A percentile compares a stretch with the other conserved stretches of the same genome.
Evolutionary conservation across 2,797 vertebrate genomes (phyloP).

Genomic region (Sebastes baramenuke): DNA sequence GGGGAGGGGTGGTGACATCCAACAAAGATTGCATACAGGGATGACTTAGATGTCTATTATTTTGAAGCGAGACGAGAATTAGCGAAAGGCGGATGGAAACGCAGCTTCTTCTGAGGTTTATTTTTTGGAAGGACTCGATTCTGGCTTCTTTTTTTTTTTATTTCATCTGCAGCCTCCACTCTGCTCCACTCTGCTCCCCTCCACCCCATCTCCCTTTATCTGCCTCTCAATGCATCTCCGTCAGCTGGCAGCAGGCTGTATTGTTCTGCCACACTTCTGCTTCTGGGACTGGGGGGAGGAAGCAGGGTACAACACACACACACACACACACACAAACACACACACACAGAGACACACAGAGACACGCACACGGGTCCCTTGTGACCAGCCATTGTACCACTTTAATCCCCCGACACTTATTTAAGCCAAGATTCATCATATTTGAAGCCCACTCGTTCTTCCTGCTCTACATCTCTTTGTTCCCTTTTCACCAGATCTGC

Average conservation of each 20-base stretch:
- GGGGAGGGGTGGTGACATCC: background rate
- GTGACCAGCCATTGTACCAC: constrained; percentile 58
- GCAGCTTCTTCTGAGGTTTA: constrained; percentile 42
- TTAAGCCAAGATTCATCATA: constrained; percentile 61
- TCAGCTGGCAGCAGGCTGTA: constrained; percentile 65
- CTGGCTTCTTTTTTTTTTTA: background rate
- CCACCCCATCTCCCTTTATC: constrained; percentile 17
- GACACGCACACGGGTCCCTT: constrained; percentile 26
- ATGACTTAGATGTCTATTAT: background rate
- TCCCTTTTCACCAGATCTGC: background rate
- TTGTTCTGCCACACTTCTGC: constrained; percentile 73
- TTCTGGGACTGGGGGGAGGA: constrained; percentile 27
- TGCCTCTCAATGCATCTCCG: constrained; percentile 23
- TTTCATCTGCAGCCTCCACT: constrained; percentile 18
- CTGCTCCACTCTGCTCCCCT: background rate
- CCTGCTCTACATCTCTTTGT: constrained; percentile 46
- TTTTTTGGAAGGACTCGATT: constrained; percentile 57
- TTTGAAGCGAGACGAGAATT: constrained; percentile 17
- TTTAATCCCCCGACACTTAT: constrained; percentile 70
- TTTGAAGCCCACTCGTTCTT: constrained; percentile 27
- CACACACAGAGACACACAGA: no score
- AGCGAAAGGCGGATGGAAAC: background rate
- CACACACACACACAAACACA: background rate
- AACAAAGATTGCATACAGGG: background rate
- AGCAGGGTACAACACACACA: background rate